Percentiles rank a stretch among this genome's conserved stretches.
Evolutionary conservation across 2,888 invertebrate genomes (phyloP).

Genomic region (Furcula furcula): DNA sequence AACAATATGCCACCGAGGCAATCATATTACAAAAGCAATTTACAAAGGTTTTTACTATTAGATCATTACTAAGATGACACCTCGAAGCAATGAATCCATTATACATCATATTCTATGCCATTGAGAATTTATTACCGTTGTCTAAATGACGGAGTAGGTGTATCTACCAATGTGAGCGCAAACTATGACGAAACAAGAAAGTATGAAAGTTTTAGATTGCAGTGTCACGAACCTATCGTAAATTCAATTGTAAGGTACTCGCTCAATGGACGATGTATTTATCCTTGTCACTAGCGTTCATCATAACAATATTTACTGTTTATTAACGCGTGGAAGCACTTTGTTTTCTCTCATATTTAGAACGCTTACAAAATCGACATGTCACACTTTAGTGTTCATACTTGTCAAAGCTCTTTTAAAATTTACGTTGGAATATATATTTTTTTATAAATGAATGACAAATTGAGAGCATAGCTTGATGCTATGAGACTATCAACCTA

Average conservation of each 20-base stretch:
- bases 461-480: no score
- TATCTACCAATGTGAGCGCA: slow-evolving; percentile 36
- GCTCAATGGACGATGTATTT: slow-evolving; percentile 16
- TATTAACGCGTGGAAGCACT: not conserved
- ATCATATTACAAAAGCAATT: no score
- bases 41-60: no score
- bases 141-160: slow-evolving; percentile 61
- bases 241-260: slow-evolving; percentile 9
- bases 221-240: slow-evolving; percentile 22
- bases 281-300: slow-evolving; percentile 14
- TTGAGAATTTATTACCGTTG: slow-evolving; percentile 71
- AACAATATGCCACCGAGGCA: no score
- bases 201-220: slow-evolving; percentile 35
- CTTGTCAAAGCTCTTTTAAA: no score
- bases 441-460: no score
- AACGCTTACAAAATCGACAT: no score
- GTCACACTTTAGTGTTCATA: no score
- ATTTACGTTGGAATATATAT: no score
- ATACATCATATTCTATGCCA: slow-evolving; percentile 70
- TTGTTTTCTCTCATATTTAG: not conserved
- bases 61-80: slow-evolving; percentile 38
- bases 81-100: slow-evolving; percentile 60
- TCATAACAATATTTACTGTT: slow-evolving; percentile 1
- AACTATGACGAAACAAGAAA: slow-evolving; percentile 34
- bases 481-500: no score